Evolutionary conservation across 2,888 invertebrate species (phyloP), one percentile per base, ranked within the genome.

Genomic region (Melolontha melolontha): DNA sequence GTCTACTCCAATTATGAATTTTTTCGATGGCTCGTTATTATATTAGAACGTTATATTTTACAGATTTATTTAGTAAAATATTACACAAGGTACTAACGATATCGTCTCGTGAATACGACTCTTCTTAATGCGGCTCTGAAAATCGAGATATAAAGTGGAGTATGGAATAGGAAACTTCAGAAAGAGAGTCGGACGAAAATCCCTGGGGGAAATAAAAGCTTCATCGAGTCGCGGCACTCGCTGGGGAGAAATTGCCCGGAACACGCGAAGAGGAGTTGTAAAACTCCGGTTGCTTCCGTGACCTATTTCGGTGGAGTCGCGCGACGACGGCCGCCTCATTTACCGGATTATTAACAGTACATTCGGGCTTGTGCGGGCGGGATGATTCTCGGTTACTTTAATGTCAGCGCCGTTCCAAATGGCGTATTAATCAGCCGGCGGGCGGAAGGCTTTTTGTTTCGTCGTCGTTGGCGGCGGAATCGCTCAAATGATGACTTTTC

Each of bases 151-250:
- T 34, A 12, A 44, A 17, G 41, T n/a, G 44, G 62, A 62, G 79
- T 22, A 44, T 11, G 44, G 29, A 44, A 44, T 47, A 14, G 47
- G 16, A 8, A 47, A 17, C 17, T 44, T 44, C 59, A 29, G 59
- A 59, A 57, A 34, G 59, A 59, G 59, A 41, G 17, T 44, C 59
- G 59, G 59, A 29, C 29, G 59, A 79, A 80, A 80, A 79, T 81
- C 82, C 81, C 81, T 71, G 63, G 80, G 77, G 82, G 79, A 81
- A 81, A 82, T 82, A 82, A 82, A 82, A 82, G 81, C 82, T 81
- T 81, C 81, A 80, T 81, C 82, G 81, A 79, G 77, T 79, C 78
- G 79, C 73, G 75, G 76, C 77, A 29, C 14, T 42, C 41, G 72
- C 67, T 62, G 69, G 69, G 72, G 72, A 78, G 81, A 82, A 82